Percentiles rank a stretch among this genome's conserved stretches.
phyloP scores from a whole-genome alignment of 2,797 vertebrate genomes.

The Eupleurogrammus muticus region DNA sequence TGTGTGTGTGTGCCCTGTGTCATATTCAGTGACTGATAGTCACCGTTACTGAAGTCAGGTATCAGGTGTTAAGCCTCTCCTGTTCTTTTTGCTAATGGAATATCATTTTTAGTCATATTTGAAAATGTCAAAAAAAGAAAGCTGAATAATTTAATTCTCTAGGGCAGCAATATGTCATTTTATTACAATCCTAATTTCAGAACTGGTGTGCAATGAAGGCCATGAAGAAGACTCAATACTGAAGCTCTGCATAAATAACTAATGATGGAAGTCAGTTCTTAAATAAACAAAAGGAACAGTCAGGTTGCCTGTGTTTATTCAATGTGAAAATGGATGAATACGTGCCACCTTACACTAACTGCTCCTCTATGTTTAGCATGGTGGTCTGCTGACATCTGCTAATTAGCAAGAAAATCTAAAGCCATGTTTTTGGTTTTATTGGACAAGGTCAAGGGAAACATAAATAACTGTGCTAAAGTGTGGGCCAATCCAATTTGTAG shows the following conservation, averaged over 20 bases:
- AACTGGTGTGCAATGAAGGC: neutral
- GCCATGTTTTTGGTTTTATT: too few relatives aligned
- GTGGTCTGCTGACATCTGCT: too few relatives aligned
- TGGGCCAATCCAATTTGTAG: too few relatives aligned
- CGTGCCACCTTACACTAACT: too few relatives aligned
- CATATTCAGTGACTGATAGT: slow-evolving; percentile 27
- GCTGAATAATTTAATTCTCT: slow-evolving; percentile 11
- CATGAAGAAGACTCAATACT: neutral
- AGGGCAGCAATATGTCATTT: neutral
- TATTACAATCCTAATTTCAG: neutral
- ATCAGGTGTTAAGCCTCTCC: slow-evolving; percentile 30
- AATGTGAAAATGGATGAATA: slow-evolving; percentile 12
- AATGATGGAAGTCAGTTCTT: slow-evolving; percentile 8
- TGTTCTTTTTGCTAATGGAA: slow-evolving; percentile 30
- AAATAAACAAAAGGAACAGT: too few relatives aligned
- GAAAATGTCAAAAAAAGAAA: slow-evolving; percentile 23
- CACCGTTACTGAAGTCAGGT: neutral
- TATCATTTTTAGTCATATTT: slow-evolving; percentile 28
- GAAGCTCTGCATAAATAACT: slow-evolving; percentile 23
- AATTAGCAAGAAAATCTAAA: too few relatives aligned
- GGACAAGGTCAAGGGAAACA: too few relatives aligned
- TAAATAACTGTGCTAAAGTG: too few relatives aligned
- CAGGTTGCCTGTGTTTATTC: neutral
- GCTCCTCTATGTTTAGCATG: too few relatives aligned
- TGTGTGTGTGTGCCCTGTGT: slow-evolving; percentile 5